These are phyloP conservation scores for Batillaria attramentaria DNA, from an alignment of 1,140 invertebrate species.

Conservation along the genomic window DNA sequence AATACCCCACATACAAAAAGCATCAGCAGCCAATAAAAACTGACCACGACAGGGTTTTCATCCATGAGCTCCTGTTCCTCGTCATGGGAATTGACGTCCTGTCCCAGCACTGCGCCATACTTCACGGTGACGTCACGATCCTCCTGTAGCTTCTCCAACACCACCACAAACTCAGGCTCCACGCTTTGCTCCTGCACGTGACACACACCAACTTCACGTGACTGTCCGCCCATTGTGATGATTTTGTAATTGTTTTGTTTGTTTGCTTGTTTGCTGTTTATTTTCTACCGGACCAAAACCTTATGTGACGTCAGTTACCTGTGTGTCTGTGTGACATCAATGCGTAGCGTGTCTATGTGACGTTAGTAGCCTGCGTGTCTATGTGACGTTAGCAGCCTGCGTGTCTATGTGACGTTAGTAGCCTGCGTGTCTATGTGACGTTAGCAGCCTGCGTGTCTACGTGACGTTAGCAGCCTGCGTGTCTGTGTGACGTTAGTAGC, in stretches of 20 bases:
- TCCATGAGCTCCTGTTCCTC: constrained; percentile 45
- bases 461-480: not conserved
- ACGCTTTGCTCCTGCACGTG: constrained; percentile 40
- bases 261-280: not conserved
- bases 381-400: not conserved
- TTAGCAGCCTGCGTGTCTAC: not conserved
- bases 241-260: constrained; percentile 1
- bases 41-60: constrained; percentile 46
- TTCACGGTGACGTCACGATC: constrained; percentile 33
- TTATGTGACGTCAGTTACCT: not conserved
- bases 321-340: not conserved
- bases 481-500: constrained; percentile 37
- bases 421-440: not conserved
- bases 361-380: not conserved
- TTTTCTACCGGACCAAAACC: not conserved
- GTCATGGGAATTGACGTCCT: constrained; percentile 39
- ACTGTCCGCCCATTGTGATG: not conserved
- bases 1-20: too few relatives aligned
- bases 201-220: not conserved
- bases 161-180: constrained; percentile 36
- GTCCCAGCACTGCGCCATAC: constrained; percentile 39
- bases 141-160: constrained; percentile 35
- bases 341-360: too few relatives aligned
- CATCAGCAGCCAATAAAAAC: too few relatives aligned
- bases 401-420: not conserved